phyloP scores from a whole-genome alignment of 2,797 vertebrate genomes.

The Neoniphon sammara region DNA sequence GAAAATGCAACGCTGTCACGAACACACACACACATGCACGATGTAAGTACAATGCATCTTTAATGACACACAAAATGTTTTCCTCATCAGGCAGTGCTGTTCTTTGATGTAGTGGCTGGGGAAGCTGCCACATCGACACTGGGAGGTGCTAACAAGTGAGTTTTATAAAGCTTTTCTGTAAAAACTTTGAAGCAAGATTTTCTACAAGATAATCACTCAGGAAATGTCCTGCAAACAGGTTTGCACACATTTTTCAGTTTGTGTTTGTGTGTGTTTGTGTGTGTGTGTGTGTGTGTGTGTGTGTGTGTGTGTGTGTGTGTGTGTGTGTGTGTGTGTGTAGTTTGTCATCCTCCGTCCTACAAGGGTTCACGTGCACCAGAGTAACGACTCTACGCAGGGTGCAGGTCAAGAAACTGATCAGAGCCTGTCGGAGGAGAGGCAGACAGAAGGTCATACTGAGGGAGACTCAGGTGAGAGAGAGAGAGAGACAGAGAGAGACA shows the following conservation, averaged over 20 bases:
- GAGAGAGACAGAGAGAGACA: neutral
- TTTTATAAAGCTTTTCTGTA: neutral
- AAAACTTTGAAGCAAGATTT: neutral
- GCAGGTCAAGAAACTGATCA: slow-evolving; percentile 71
- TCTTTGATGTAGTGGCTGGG: slow-evolving; percentile 68
- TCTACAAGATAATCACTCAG: neutral
- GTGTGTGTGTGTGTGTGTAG: slow-evolving; percentile 60
- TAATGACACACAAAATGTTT: neutral
- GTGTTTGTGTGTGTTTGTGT: slow-evolving; percentile 7
- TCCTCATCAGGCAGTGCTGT: slow-evolving; percentile 71
- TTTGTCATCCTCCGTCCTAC: slow-evolving; percentile 78
- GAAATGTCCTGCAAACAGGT: neutral
- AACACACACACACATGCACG: neutral
- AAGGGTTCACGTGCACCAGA: slow-evolving; percentile 81
- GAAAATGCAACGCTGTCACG: neutral
- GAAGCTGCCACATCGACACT: slow-evolving; percentile 20
- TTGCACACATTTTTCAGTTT: neutral
- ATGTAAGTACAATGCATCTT: neutral
- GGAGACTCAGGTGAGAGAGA: slow-evolving; percentile 79
- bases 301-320: slow-evolving; percentile 24
- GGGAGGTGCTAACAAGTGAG: slow-evolving; percentile 70
- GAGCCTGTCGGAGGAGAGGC: slow-evolving; percentile 66
- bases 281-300: slow-evolving; percentile 13
- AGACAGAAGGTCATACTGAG: slow-evolving; percentile 61
- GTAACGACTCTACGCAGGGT: slow-evolving; percentile 32